Percentiles rank a stretch among this genome's conserved stretches.
phyloP scores from a whole-genome alignment of 2,797 vertebrate genomes.

The Prionace glauca region DNA sequence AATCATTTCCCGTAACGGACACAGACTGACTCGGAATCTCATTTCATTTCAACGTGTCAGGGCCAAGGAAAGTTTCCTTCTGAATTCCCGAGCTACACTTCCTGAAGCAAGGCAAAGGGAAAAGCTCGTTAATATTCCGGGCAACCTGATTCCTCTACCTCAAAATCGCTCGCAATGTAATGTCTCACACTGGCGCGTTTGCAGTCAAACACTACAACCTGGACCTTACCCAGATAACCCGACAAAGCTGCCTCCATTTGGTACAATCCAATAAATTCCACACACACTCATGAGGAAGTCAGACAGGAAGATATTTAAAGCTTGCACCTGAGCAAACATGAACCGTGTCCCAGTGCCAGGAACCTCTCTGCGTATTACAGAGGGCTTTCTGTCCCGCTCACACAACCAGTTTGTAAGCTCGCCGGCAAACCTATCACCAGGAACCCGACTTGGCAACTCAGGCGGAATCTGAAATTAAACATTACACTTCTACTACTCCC shows the following conservation, averaged over 20 bases:
- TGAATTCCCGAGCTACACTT: background rate
- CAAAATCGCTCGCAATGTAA: conserved; percentile 21
- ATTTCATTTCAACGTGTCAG: background rate
- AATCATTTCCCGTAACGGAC: too few relatives aligned
- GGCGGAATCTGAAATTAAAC: conserved; percentile 10
- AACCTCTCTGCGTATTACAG: background rate
- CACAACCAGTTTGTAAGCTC: conserved; percentile 16
- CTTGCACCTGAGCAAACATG: conserved; percentile 29
- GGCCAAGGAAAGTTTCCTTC: background rate
- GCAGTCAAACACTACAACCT: background rate
- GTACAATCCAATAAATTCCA: background rate
- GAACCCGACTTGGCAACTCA: background rate
- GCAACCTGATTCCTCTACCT: background rate
- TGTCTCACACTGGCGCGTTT: background rate
- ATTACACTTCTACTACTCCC: background rate
- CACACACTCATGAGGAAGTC: background rate
- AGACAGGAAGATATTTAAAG: conserved; percentile 23
- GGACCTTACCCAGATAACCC: background rate
- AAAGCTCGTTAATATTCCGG: conserved; percentile 7
- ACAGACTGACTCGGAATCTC: background rate
- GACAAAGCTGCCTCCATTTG: background rate
- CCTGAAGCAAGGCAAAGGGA: background rate
- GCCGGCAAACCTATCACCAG: background rate
- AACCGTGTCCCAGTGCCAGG: background rate
- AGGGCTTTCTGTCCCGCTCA: background rate